Evolutionary conservation across 1,140 invertebrate genomes (phyloP), one percentile per base, ranked within the genome.

Genomic region (Micrasema longulum): DNA sequence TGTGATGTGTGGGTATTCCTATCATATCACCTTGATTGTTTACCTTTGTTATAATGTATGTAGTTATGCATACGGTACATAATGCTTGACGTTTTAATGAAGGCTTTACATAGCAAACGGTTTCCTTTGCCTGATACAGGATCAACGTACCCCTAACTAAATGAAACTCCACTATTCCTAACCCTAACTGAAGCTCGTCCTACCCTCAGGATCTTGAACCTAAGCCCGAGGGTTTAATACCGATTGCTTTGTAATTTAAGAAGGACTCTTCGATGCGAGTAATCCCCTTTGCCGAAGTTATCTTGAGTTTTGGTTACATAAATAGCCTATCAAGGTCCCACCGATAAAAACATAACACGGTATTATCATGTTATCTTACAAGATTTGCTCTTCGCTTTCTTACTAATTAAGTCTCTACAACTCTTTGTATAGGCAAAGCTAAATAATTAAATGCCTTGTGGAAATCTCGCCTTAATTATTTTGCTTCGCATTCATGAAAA

Each of bases 201-300:
- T 52, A 38, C 43, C 22, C 48, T 16, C 26, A 22, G 63, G 47
- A 66, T 52, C 63, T 50, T 52, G 36, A 55, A 53, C 48, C 65
- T 68, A 68, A 68, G 50, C 53, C 69, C 52, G 18, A 36, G 64
- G 64, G 71, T 14, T 72, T 72, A 72, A 72, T 68, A 63, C 41
- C 65, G 65, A 72, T 72, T 65, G 71, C 71, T 72, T 72, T 72
- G 71, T 72, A 68, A 72, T 72, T 67, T 66, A 67, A 72, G 71
- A 72, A 68, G 71, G 71, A 36, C 12, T 31, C 52, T 2, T 55
- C n/a, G 52, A 55, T 55, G 52, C 55, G 55, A 60, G 55, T 38
- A 60, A 60, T 60, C 55, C 55, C 48, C 26, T 43, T 60, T 60
- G 55, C 18, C 26, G 20, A 43, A 60, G 55, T 60, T 60, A 60